A percentile compares a stretch with the other conserved stretches of the same genome.
Evolutionary conservation across 2,888 invertebrate species (phyloP).

Genomic region (Dicranocentrus wangi): DNA sequence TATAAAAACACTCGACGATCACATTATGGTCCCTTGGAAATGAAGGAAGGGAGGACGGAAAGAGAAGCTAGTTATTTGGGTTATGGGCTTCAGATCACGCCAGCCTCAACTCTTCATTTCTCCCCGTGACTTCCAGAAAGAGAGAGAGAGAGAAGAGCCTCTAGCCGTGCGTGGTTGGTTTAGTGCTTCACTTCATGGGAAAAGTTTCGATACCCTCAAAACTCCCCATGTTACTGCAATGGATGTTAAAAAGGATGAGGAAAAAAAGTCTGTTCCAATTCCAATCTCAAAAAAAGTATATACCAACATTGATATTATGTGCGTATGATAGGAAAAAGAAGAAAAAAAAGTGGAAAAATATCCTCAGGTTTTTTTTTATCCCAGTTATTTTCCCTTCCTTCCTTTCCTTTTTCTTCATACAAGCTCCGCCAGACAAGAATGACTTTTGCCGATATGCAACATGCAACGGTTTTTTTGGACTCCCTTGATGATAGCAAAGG

Average conservation of each 20-base stretch:
- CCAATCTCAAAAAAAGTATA: not conserved
- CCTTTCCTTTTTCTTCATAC: too few species aligned
- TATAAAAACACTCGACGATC: constrained; percentile 31
- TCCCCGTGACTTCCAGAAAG: constrained; percentile 7
- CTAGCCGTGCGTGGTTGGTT: constrained; percentile 23
- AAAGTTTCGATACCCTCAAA: constrained; percentile 39
- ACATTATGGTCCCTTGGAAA: constrained; percentile 52
- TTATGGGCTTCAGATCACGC: constrained; percentile 25
- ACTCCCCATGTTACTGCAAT: constrained; percentile 18
- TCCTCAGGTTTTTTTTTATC: constrained; percentile 43
- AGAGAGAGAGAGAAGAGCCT: constrained; percentile 1
- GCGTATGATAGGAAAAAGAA: not conserved
- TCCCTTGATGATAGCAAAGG: too few species aligned
- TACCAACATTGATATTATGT: constrained; percentile 23
- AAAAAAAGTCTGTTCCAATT: too few species aligned
- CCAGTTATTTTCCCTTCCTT: too few species aligned
- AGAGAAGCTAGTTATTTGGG: too few species aligned
- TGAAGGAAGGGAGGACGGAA: constrained; percentile 6
- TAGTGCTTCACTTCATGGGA: constrained; percentile 49
- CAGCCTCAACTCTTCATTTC: constrained; percentile 8
- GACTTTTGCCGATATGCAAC: too few species aligned
- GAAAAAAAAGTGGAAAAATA: constrained; percentile 31
- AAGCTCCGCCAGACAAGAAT: too few species aligned
- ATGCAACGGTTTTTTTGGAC: too few species aligned
- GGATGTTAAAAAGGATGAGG: too few species aligned